These are phyloP conservation scores for Kryptolebias marmoratus DNA, from an alignment of 2,113 vertebrate genomes.

Conservation along the genomic window DNA sequence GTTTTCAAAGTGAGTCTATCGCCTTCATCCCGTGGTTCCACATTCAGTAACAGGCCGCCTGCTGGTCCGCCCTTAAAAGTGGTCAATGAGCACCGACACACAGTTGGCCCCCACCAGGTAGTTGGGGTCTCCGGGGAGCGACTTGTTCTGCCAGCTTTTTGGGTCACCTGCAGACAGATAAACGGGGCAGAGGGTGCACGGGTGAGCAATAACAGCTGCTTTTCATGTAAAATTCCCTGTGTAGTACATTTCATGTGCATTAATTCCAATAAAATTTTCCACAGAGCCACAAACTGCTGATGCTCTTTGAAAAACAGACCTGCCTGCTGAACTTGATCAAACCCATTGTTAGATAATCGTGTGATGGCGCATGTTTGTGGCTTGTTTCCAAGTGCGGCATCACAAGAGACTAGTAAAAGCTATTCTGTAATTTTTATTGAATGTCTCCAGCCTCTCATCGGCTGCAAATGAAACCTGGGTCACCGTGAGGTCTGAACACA, in stretches of 20 bases:
- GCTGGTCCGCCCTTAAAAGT: slow-evolving; percentile 87
- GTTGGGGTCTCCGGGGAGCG: slow-evolving; percentile 97
- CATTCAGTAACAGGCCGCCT: slow-evolving; percentile 81
- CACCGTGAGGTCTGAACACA: slow-evolving; percentile 36
- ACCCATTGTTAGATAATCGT: slow-evolving; percentile 3
- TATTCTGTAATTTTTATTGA: slow-evolving; percentile 36
- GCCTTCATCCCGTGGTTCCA: slow-evolving; percentile 75
- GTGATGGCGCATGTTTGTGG: slow-evolving; percentile 13
- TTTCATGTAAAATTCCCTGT: background rate
- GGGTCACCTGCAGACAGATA: slow-evolving; percentile 89
- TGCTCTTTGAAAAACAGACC: slow-evolving; percentile 1
- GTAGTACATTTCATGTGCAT: background rate
- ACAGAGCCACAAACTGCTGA: background rate
- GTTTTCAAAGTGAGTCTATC: slow-evolving; percentile 36
- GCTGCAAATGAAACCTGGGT: slow-evolving; percentile 54
- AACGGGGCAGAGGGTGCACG: background rate
- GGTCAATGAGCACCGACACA: slow-evolving; percentile 98
- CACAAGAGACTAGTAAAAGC: slow-evolving; percentile 24
- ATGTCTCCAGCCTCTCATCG: slow-evolving; percentile 34
- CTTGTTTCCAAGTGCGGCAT: slow-evolving; percentile 3
- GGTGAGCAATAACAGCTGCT: slow-evolving; percentile 24
- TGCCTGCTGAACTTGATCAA: background rate
- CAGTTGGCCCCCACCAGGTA: slow-evolving; percentile 99
- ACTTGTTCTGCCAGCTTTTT: slow-evolving; percentile 99
- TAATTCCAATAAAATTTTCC: background rate